phyloP scores from a whole-genome alignment of 37 sponge, comb jelly and placozoan species.

The Aphrocallistes beatrix region DNA sequence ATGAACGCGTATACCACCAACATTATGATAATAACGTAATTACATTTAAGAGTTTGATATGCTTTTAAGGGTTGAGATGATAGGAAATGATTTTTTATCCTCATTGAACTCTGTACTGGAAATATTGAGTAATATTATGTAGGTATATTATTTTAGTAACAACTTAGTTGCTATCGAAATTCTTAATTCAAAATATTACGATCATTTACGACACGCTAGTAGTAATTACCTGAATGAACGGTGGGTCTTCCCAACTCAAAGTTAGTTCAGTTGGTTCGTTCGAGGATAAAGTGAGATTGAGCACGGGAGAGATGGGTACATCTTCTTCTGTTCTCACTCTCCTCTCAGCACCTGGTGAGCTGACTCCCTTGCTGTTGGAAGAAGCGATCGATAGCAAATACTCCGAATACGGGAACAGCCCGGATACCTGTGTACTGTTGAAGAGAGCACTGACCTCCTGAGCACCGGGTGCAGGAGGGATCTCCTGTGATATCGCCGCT shows the following conservation, averaged over 20 bases:
- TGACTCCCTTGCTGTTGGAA: background rate
- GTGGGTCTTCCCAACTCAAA: conserved; percentile 14
- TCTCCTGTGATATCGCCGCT: background rate
- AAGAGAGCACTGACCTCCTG: background rate
- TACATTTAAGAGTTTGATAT: no score
- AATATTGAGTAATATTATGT: no score
- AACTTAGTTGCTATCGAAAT: no score
- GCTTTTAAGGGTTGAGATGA: no score
- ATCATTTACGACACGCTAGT: no score
- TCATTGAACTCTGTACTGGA: no score
- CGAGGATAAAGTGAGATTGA: background rate
- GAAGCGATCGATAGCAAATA: conserved; percentile 2
- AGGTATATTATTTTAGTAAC: no score
- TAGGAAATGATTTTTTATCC: no score
- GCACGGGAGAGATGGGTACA: background rate
- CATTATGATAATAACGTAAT: no score
- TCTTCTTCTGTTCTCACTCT: background rate
- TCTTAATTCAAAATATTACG: no score
- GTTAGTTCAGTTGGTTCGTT: background rate
- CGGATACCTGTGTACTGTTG: background rate
- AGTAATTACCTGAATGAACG: background rate
- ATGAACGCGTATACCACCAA: no score
- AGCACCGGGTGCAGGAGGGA: background rate
- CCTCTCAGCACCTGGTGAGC: background rate
- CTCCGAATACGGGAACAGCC: background rate